Conservation (phyloP, 2,113 vertebrate species). For the Microcebus tavaratra region DNA sequence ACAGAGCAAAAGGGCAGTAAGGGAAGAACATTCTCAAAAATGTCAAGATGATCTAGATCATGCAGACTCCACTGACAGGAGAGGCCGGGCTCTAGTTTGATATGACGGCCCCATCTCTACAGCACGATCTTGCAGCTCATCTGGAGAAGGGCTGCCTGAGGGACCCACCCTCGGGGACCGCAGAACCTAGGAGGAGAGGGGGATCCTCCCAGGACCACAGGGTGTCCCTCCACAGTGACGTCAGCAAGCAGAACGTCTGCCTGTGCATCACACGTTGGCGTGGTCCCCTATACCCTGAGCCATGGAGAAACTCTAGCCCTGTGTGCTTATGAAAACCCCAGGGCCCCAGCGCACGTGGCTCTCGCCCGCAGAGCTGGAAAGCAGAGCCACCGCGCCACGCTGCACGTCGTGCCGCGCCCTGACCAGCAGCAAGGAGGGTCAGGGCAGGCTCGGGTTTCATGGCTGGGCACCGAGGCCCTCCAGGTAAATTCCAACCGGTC, state of each 20-base stretch:
- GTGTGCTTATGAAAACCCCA: neutral
- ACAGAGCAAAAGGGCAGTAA: neutral
- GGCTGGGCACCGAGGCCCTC: neutral
- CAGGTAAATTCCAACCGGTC: slow-evolving; percentile 70
- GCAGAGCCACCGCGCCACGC: neutral
- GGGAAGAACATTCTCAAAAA: neutral
- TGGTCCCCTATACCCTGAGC: neutral
- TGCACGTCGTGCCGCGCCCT: neutral
- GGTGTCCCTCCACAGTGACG: neutral
- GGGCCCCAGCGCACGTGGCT: neutral
- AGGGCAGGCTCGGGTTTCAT: slow-evolving; percentile 56
- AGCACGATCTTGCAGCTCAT: neutral
- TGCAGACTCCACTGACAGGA: neutral
- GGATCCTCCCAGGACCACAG: neutral
- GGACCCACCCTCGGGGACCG: neutral
- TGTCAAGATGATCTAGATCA: neutral
- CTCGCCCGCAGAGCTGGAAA: neutral
- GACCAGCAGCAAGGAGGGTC: neutral
- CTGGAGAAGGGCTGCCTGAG: neutral
- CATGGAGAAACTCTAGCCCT: neutral
- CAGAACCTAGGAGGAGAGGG: neutral
- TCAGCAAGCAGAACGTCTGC: neutral
- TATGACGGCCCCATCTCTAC: neutral
- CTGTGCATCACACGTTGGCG: neutral
- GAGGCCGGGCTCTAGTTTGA: neutral